Percentiles rank a stretch among this genome's conserved stretches.
Evolutionary conservation across 30 jellyfish, hydroid and myxozoan species (phyloP).

Genomic region (Pelagia noctiluca): DNA sequence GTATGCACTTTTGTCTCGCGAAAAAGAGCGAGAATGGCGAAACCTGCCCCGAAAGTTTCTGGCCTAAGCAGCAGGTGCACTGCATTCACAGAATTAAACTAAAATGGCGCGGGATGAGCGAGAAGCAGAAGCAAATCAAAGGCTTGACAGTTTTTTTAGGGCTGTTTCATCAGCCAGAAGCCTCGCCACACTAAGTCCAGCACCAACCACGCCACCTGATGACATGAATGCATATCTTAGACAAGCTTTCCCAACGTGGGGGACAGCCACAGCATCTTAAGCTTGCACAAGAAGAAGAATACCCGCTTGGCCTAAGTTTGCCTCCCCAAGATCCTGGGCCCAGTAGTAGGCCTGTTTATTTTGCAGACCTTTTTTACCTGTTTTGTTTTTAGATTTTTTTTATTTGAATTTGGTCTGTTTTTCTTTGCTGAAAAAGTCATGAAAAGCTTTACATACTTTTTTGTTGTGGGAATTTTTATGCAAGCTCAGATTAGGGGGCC

Average conservation of each 20-base stretch:
- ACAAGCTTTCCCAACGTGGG: constrained; percentile 13
- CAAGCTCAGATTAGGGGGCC: no score
- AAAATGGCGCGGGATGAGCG: background rate
- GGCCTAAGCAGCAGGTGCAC: background rate
- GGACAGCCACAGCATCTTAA: background rate
- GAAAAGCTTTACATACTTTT: no score
- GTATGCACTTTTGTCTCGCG: no score
- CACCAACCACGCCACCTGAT: background rate
- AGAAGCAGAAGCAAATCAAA: background rate
- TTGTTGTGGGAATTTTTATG: no score
- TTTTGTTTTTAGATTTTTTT: no score
- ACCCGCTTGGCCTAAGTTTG: background rate
- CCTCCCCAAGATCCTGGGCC: background rate
- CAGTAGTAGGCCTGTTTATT: background rate
- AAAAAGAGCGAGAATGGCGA: no score
- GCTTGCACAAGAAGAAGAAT: constrained; percentile 1
- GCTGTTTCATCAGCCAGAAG: constrained; percentile 6
- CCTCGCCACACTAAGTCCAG: background rate
- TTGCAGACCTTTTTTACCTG: no score
- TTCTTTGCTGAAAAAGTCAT: background rate
- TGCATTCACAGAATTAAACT: background rate
- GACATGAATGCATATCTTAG: background rate
- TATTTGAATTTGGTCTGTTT: no score
- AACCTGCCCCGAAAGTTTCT: no score
- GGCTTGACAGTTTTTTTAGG: background rate